Base-by-base conservation (phyloP, 2,113 vertebrate species). In the Cyprinodon brontotheroides region DNA sequence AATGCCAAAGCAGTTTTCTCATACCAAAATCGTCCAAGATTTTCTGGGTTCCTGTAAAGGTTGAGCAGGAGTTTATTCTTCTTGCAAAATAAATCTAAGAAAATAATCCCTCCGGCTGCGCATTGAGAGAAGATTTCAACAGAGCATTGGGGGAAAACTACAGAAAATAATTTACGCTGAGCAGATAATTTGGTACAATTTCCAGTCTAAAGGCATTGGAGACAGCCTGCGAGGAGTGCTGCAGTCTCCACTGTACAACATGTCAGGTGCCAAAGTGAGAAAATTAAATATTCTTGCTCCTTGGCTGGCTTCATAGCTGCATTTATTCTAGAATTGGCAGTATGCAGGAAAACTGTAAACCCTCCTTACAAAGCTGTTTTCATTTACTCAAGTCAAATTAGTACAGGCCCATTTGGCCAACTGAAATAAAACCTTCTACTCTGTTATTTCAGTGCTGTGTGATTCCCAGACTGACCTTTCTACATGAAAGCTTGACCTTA, bases 31-130 rank as follows among this genome's bases (percentile, higher is more conserved):
- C 72, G 79, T 75, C 74, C 74, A 15, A 22, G 65, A 71, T 77
- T 69, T 74, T 75, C 63, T 68, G 36, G 61, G 61, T 82, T 73
- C 68, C 50, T 68, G 45, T 65, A 68, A 77, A 86, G 81, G 81
- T 70, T 84, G 67, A 89, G 78, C 40, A 62, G 68, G 48, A 81
- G 81, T 81, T 80, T 43, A 82, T 74, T 82, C 79, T 53, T 65
- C 72, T 86, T 83, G 84, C 89, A 89, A 89, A 89, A 89, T 82
- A 88, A 87, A 87, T 70, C 73, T 80, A 85, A 84, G 86, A 81
- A 89, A 67, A 89, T 87, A 87, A 89, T 86, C 72, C 89, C 84
- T 64, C 48, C 67, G 75, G 86, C 85, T 2, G 15, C 74, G 61
- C 14, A 2, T 70, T 76, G 73, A 72, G 63, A 82, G 65, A 61